These are phyloP conservation scores for Tetraneura akinire DNA, from an alignment of 1,140 invertebrate genomes.

Conservation along the genomic window DNA sequence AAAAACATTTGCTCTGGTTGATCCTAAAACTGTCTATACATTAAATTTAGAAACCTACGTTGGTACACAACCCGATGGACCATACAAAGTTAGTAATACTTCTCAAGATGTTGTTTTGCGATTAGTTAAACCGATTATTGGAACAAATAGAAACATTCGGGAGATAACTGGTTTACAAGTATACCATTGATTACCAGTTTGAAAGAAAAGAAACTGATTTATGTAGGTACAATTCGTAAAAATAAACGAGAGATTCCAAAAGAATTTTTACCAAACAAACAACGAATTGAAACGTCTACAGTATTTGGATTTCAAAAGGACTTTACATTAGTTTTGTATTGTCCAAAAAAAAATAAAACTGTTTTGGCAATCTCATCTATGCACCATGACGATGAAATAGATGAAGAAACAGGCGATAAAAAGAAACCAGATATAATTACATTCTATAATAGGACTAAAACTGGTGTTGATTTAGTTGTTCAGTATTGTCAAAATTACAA, in stretches of 20 bases:
- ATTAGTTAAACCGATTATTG: constrained; percentile 54
- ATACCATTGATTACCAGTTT: constrained; percentile 56
- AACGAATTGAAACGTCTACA: constrained; percentile 12
- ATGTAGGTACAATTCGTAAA: constrained; percentile 58
- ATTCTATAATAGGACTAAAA: constrained; percentile 8
- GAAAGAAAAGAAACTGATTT: constrained; percentile 41
- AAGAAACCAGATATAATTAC: too few relatives aligned
- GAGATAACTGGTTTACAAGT: constrained; percentile 59
- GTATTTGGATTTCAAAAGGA: constrained; percentile 37
- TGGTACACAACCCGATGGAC: constrained; percentile 58
- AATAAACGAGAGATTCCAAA: constrained; percentile 57
- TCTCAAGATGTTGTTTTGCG: constrained; percentile 2
- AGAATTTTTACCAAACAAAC: constrained; percentile 56
- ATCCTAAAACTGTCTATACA: constrained; percentile 57
- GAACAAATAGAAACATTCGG: constrained; percentile 56
- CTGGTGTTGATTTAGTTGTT: not conserved
- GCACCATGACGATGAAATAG: constrained; percentile 54
- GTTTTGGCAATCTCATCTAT: constrained; percentile 56
- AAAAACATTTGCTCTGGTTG: constrained; percentile 58
- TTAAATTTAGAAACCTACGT: constrained; percentile 57
- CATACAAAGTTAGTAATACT: constrained; percentile 23
- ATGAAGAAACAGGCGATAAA: constrained; percentile 54
- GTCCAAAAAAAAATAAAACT: constrained; percentile 55
- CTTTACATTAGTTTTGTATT: constrained; percentile 51
- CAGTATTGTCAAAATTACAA: not conserved